Base-by-base conservation (phyloP, 2,888 invertebrate species). In the Doris montereyensis region DNA sequence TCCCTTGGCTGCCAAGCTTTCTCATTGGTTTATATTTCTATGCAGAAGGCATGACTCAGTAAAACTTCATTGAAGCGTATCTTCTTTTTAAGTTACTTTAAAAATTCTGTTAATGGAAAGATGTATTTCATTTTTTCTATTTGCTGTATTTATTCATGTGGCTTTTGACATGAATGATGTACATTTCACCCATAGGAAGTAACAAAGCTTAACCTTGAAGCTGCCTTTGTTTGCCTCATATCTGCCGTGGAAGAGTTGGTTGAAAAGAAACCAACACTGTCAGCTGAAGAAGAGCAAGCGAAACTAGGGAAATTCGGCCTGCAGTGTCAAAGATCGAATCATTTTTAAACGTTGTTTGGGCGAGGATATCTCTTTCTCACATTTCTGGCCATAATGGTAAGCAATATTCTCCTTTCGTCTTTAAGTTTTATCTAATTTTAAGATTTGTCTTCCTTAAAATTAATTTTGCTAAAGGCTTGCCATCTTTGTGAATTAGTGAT, bases 121-220 rank as follows among this genome's bases (percentile, higher is more conserved):
- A n/a, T n/a, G n/a, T n/a, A n/a, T n/a, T n/a, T n/a, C n/a, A n/a
- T n/a, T n/a, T n/a, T n/a, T n/a, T n/a, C n/a, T n/a, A n/a, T n/a
- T n/a, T n/a, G n/a, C n/a, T n/a, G n/a, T n/a, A n/a, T n/a, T n/a
- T n/a, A n/a, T 41, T 41, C 52, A 41, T 41, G 52, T 41, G 52
- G 8, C 52, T 41, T 10, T 10, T 41, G 17, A 41, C 17, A 41
- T 41, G 5, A 41, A 41, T 41, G 52, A 41, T 5, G 5, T 41
- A 41, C 17, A n/a, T n/a, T n/a, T n/a, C n/a, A n/a, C n/a, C n/a
- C n/a, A n/a, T 80, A 91, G 91, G 96, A 96, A 90, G 93, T 97
- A 81, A 96, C 96, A 0, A 95, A 96, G 86, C 91, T 96, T 58
- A 97, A 97, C 89, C 95, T 96, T 76, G 96, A 96, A 91, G 96